phyloP scores from a whole-genome alignment of 2,888 invertebrate genomes.

The Tenthredo scrophulariae region DNA sequence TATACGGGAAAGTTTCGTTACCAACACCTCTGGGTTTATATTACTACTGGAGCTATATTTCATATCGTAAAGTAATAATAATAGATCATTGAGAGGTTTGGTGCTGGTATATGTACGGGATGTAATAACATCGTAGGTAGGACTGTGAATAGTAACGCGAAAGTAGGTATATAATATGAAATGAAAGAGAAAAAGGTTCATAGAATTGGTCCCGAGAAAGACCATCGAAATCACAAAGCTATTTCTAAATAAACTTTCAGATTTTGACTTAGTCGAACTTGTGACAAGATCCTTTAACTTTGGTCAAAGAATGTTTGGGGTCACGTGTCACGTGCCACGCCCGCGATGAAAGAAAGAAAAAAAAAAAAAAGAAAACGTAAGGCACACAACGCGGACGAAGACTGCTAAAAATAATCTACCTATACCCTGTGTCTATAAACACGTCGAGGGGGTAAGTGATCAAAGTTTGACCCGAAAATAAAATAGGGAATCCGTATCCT shows the following conservation, averaged over 20 bases:
- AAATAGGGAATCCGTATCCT: not conserved
- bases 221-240: not conserved
- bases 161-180: no score
- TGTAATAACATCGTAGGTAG: not conserved
- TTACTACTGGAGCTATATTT: conserved; percentile 13
- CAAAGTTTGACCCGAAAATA: conserved; percentile 25
- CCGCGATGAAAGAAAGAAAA: conserved; percentile 9
- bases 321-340: conserved; percentile 12
- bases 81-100: conserved; percentile 20
- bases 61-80: conserved; percentile 34
- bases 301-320: not conserved
- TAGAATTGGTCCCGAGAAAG: not conserved
- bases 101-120: not conserved
- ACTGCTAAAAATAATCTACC: conserved; percentile 25
- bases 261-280: not conserved
- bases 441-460: not conserved
- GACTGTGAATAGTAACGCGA: not conserved
- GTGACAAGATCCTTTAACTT: not conserved
- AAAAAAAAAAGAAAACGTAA: not conserved
- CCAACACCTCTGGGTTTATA: not conserved
- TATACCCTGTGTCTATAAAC: not conserved
- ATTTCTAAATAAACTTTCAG: not conserved
- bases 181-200: not conserved
- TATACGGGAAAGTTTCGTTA: not conserved
- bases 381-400: not conserved